Base-by-base conservation (phyloP, 2,113 vertebrate genomes). In the Bufo bufo region DNA sequence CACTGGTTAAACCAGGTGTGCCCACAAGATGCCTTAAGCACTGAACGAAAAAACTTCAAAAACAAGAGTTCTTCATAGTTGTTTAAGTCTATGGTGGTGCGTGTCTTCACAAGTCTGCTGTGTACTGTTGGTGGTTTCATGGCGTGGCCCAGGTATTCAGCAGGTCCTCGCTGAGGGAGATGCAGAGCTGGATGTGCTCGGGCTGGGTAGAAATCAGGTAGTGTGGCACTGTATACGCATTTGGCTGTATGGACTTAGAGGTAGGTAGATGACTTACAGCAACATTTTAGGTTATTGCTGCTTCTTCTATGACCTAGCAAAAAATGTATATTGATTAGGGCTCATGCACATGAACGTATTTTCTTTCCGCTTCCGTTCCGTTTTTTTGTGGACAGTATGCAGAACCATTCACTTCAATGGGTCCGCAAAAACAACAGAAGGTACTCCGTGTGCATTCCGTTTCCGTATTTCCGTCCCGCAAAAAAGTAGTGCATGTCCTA, bases 91-190 rank as follows among this genome's bases (percentile, higher is more conserved):
- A 2, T 65, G 43, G 49, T 8, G 16, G 33, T 72, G 74, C 86
- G n/a, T 80, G 86, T 81, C 65, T 10, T 81, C 77, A 77, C 83
- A 90, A 81, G 63, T 90, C 90, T 59, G 87, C 47, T 72, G 50
- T 87, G 49, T 87, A 49, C 71, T 11, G 23, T 84, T 81, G 9
- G 54, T 0, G 47, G 75, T 2, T 78, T 69, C 4, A 61, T 82
- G 23, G 84, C 75, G 77, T 5, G 65, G 66, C 56, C 6, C 58
- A 74, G 13, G 17, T 33, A 77, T 56, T 65, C 54, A 33, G 7
- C 19, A 47, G 61, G 23, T 17, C 59, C 84, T 13, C 49, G 1
- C 7, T 10, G 16, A 66, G 65, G 33, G 52, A 75, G 13, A 83
- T 85, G 84, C 56, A 11, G 10, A 45, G 63, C 50, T 20, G 50